Conservation (phyloP, 2,888 invertebrate genomes). For the Drosophila prostipennis region DNA sequence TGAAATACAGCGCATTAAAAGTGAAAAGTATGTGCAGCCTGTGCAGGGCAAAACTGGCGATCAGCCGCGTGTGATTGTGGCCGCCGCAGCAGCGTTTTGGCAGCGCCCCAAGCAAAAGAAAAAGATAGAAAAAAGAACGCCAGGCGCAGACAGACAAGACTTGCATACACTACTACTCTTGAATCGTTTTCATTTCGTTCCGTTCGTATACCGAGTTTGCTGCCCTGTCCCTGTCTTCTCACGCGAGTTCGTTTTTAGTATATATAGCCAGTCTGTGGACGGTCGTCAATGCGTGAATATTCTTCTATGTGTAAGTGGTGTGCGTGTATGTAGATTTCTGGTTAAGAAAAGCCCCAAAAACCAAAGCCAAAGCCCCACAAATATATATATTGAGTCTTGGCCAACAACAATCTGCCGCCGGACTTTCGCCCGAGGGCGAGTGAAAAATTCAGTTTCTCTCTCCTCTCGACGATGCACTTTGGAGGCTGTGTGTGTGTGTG, state of each 20-base stretch:
- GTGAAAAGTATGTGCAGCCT: conserved; percentile 68
- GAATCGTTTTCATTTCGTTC: conserved; percentile 42
- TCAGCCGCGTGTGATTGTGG: conserved; percentile 52
- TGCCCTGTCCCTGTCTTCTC: conserved; percentile 53
- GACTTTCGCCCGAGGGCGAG: conserved; percentile 49
- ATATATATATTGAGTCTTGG: conserved; percentile 10
- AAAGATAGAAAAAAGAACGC: conserved; percentile 24
- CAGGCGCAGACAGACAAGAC: conserved; percentile 68
- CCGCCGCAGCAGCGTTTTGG: conserved; percentile 44
- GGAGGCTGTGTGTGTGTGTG: conserved; percentile 35
- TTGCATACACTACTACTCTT: conserved; percentile 74
- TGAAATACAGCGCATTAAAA: conserved; percentile 73
- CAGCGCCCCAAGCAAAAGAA: conserved; percentile 33
- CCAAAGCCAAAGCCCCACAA: conserved; percentile 27
- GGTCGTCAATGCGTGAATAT: conserved; percentile 79
- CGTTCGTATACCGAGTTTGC: conserved; percentile 76
- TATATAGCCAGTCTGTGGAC: conserved; percentile 78
- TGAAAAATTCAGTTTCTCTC: conserved; percentile 49
- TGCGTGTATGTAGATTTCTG: conserved; percentile 64
- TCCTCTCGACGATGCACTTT: conserved; percentile 35
- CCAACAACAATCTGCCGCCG: conserved; percentile 55
- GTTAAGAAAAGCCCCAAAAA: conserved; percentile 54
- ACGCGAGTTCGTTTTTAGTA: conserved; percentile 78
- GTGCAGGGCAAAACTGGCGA: conserved; percentile 56
- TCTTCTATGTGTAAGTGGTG: conserved; percentile 80